Base-by-base conservation (phyloP, 2,888 invertebrate species). In the Desoria tigrina region DNA sequence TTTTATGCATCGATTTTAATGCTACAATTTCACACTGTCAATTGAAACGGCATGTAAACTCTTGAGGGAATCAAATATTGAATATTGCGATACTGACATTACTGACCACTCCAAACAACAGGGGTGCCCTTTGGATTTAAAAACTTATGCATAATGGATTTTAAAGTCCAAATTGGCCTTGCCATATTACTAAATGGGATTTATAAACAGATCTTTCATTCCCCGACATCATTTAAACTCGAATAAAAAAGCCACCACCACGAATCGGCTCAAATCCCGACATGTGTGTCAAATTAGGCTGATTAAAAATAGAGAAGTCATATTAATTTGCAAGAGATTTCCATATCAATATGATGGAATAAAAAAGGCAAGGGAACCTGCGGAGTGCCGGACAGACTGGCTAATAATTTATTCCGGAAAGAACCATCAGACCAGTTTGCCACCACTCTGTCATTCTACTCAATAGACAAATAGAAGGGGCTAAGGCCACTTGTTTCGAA, bases 211-310 rank as follows among this genome's bases (percentile, higher is more conserved):
- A 51, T n/a, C 26, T 51, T 23, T n/a, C n/a, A n/a, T n/a, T n/a
- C n/a, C n/a, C n/a, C n/a, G n/a, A 18, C 51, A 51, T 23, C 16
- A 51, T 23, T 6, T 7, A 23, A 23, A 24, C 24, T 23, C 23
- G 4, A 51, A 51, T 6, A 45, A 18, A n/a, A 16, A 39, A 39
- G 23, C 23, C 42, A 42, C 42, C 42, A 42, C 42, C 42, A 39
- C 42, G 23, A 39, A 42, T 21, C 3, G 26, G 18, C 3, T 18
- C 6, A 42, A 42, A 57, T 14, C 27, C 51, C 54, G 69, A 71
- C 73, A 73, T 73, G 69, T 73, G 73, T 66, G 71, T 60, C 65
- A 69, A 67, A 69, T 73, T 71, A 73, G 66, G 57, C 23, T 59
- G 66, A 69, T 66, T 66, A 71, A 69, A 69, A 67, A 62, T 62